Conservation (phyloP, 2,888 invertebrate species). For the Chorisops tibialis region DNA sequence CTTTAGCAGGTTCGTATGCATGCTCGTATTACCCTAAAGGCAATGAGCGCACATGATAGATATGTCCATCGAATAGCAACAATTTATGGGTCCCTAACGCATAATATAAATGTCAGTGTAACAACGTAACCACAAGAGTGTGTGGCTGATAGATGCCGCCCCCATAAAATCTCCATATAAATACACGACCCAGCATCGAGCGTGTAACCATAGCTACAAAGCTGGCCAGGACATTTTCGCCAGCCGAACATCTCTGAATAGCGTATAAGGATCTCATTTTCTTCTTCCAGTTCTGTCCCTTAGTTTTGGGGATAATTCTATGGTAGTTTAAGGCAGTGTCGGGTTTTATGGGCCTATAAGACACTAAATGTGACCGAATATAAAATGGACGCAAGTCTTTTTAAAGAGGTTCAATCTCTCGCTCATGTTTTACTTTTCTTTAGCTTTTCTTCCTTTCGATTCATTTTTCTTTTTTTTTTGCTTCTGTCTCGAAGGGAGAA, state of each 20-base stretch:
- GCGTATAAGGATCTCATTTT: no score
- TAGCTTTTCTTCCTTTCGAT: no score
- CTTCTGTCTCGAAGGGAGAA: not conserved
- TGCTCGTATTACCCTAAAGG: not conserved
- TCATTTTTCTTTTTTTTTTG: constrained; percentile 9
- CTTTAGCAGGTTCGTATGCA: no score
- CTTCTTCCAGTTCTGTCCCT: no score
- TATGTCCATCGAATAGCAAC: constrained; percentile 20
- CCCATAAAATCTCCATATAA: constrained; percentile 23
- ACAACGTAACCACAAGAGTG: constrained; percentile 21
- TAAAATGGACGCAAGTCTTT: constrained; percentile 23
- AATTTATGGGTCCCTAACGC: constrained; percentile 25
- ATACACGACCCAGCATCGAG: constrained; percentile 6
- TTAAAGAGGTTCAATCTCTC: constrained; percentile 8
- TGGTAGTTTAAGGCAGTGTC: constrained; percentile 24
- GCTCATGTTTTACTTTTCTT: no score
- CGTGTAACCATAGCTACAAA: no score
- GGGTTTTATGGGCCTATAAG: constrained; percentile 25
- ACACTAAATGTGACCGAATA: constrained; percentile 27
- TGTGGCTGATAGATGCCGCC: constrained; percentile 23
- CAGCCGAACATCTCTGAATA: no score
- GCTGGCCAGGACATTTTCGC: no score
- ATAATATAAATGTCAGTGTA: constrained; percentile 28
- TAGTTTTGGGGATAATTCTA: constrained; percentile 16
- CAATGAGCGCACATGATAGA: constrained; percentile 25